Base-by-base conservation (phyloP, 1,140 invertebrate species). In the Drusus annulatus region DNA sequence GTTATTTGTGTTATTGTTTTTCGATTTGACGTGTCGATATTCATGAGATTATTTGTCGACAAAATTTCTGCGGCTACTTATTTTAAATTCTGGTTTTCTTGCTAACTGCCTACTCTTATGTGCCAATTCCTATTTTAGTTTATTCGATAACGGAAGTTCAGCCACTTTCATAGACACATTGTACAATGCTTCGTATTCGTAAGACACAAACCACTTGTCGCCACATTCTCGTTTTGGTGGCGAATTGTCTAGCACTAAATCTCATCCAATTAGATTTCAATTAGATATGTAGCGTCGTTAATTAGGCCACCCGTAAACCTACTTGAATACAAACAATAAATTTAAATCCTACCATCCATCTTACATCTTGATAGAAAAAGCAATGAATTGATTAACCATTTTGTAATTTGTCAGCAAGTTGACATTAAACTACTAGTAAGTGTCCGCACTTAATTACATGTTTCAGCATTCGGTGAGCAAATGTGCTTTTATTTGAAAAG, bases 221-320 rank as follows among this genome's bases (percentile, higher is more conserved):
- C 31, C 23, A 15, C 16, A 28, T 45, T 65, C 62, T 13, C 28
- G 62, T 65, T 65, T 65, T 65, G 62, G 28, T 65, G 1, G 62
- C 21, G 62, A 36, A 31, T 21, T 65, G 62, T 65, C 25, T 65
- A 4, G 7, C 56, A 65, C 10, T 65, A 65, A 21, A 65, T 65
- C n/a, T 21, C 28, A 65, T n/a, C 62, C 62, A 65, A 4, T 65
- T 65, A 31, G 62, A 16, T 65, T 21, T 25, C 62, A 16, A 65
- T 45, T 45, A 45, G 36, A 45, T 45, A 13, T 45, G 36, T 45
- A 7, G 36, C 2, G 36, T 45, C 36, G 10, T 45, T 45, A 65
- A 28, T 65, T 52, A 71, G 13, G 68, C 68, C 68, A 71, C 68
- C 68, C 45, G 68, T n/a, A 28, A 60, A 19, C 17, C 56, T 17